phyloP scores from a whole-genome alignment of 2,888 invertebrate species.

The Nemotelus pantherinus region DNA sequence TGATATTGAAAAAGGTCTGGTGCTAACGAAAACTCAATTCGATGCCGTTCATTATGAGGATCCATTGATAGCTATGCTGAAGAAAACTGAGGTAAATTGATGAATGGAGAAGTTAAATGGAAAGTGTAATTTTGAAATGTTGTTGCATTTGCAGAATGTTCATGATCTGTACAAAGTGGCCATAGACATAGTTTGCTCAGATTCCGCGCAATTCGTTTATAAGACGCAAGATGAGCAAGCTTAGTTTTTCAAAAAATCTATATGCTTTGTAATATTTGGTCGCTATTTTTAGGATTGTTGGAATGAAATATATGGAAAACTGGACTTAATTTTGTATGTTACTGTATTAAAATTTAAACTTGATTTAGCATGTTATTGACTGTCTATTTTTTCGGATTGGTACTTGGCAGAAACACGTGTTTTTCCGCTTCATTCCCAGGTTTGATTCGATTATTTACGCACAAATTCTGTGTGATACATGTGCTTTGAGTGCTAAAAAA shows the following conservation, averaged over 20 bases:
- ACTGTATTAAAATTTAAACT: too few species aligned
- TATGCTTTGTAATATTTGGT: background rate
- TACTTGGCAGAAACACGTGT: too few species aligned
- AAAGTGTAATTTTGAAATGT: background rate
- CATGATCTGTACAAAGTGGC: slow-evolving; percentile 71
- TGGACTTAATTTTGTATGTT: too few species aligned
- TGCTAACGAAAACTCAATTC: slow-evolving; percentile 67
- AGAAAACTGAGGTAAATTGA: slow-evolving; percentile 66
- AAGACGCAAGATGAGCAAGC: background rate
- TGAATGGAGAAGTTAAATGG: background rate
- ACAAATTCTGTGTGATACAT: too few species aligned
- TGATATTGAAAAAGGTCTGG: slow-evolving; percentile 64
- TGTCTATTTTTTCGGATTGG: too few species aligned
- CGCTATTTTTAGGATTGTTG: background rate
- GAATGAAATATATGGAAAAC: background rate
- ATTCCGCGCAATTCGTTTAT: slow-evolving; percentile 4
- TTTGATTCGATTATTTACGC: too few species aligned
- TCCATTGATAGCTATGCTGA: slow-evolving; percentile 67
- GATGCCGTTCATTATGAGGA: slow-evolving; percentile 69
- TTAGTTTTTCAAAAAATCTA: background rate
- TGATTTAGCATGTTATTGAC: too few species aligned
- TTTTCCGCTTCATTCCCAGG: too few species aligned
- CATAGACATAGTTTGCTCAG: slow-evolving; percentile 67
- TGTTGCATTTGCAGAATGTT: slow-evolving; percentile 66
- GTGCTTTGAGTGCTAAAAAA: too few species aligned